Evolutionary conservation across 2,797 vertebrate genomes (phyloP).

Genomic region (Mastacembelus armatus): DNA sequence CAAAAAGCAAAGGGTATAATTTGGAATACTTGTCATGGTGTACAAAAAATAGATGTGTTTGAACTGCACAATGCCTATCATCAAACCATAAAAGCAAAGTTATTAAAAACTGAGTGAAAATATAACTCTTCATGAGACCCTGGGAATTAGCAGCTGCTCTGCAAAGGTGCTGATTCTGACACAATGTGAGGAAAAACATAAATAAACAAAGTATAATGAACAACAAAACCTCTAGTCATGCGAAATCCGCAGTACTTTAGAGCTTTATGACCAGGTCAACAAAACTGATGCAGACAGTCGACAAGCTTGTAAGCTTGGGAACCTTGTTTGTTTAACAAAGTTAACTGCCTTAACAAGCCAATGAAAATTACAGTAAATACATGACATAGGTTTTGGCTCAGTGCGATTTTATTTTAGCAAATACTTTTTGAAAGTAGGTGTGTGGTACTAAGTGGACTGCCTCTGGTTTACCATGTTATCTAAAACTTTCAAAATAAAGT

Average conservation of each 20-base stretch:
- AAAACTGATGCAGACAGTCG: background rate
- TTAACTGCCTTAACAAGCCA: slow-evolving; percentile 7
- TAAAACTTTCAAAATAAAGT: background rate
- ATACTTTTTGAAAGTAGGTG: background rate
- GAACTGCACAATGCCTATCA: slow-evolving; percentile 44
- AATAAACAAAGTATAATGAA: slow-evolving; percentile 37
- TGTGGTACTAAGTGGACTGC: background rate
- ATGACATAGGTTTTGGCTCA: slow-evolving; percentile 5
- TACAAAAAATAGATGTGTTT: slow-evolving; percentile 39
- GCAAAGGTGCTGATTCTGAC: slow-evolving; percentile 30
- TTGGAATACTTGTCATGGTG: slow-evolving; percentile 38
- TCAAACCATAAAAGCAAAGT: slow-evolving; percentile 30
- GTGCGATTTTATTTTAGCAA: background rate
- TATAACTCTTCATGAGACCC: slow-evolving; percentile 29
- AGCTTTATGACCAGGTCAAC: slow-evolving; percentile 6
- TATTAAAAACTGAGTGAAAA: slow-evolving; percentile 32
- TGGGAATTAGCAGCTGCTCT: slow-evolving; percentile 39
- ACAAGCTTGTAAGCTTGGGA: background rate
- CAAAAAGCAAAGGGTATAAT: slow-evolving; percentile 47
- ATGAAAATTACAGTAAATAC: background rate
- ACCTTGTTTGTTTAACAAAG: background rate
- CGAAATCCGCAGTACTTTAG: slow-evolving; percentile 1
- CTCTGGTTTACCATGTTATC: background rate
- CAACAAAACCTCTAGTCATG: background rate
- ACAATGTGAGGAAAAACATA: slow-evolving; percentile 9